These are phyloP conservation scores for Caloenas nicobarica DNA, from an alignment of 2,113 vertebrate genomes.

Conservation along the genomic window DNA sequence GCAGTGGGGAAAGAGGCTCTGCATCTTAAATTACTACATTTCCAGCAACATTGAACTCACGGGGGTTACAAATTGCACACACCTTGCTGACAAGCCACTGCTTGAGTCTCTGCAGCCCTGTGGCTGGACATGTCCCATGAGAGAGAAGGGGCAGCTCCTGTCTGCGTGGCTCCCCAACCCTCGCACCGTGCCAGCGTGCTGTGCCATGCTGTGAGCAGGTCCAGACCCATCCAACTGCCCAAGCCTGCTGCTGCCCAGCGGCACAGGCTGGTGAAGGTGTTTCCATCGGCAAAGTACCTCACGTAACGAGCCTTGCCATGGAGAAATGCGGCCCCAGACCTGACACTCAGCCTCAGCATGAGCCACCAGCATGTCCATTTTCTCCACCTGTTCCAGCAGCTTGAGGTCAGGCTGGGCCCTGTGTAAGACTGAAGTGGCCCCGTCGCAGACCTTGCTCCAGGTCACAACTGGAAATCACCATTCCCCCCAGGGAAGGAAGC, in stretches of 20 bases:
- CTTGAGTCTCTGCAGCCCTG: background rate
- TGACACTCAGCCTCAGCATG: background rate
- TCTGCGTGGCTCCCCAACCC: fast-evolving
- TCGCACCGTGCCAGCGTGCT: fast-evolving
- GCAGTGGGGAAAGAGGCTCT: background rate
- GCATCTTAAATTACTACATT: background rate
- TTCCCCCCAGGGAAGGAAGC: background rate
- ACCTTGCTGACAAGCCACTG: fast-evolving
- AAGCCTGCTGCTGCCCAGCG: background rate
- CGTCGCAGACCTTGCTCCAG: fast-evolving
- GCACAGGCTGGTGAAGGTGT: background rate
- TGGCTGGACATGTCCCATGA: background rate
- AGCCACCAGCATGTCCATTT: fast-evolving
- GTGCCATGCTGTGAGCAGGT: too few species aligned
- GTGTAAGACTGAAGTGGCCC: background rate
- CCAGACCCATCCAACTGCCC: background rate
- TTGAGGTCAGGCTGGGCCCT: background rate
- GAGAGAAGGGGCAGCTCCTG: fast-evolving
- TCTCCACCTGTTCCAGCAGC: fast-evolving
- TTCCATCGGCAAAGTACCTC: background rate
- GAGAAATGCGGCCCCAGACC: background rate
- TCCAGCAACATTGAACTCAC: background rate
- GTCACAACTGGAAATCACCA: background rate
- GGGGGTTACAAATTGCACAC: background rate
- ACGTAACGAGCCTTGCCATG: fast-evolving